Evolutionary conservation across 2,113 vertebrate species (phyloP).

Genomic region (Equus przewalskii): DNA sequence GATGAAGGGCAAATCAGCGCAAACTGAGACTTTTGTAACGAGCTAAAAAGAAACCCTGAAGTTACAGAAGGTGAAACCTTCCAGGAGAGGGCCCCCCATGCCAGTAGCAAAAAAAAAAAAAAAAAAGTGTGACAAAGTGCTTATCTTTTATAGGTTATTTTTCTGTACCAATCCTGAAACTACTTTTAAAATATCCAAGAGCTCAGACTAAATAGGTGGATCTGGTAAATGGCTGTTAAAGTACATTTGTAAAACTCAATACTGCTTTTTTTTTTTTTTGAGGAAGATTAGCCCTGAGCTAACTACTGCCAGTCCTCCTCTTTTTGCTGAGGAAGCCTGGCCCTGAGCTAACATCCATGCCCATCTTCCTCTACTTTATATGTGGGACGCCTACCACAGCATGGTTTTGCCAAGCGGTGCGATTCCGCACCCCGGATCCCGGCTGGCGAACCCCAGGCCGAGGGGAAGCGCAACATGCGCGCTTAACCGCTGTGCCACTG

Average conservation of each 20-base stretch:
- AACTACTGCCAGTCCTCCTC: too few relatives aligned
- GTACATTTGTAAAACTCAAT: neutral
- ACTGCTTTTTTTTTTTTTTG: neutral
- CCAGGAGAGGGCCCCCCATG: neutral
- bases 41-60: neutral
- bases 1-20: neutral
- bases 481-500: too few relatives aligned
- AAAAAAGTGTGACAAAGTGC: neutral
- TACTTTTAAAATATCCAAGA: conserved; percentile 13
- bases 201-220: neutral
- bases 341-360: too few relatives aligned
- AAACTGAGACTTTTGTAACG: neutral
- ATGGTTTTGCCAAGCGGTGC: too few relatives aligned
- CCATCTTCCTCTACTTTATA: too few relatives aligned
- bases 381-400: too few relatives aligned
- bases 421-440: too few relatives aligned
- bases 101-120: neutral
- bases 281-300: too few relatives aligned
- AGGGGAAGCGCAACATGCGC: too few relatives aligned
- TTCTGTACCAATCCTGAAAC: neutral
- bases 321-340: too few relatives aligned
- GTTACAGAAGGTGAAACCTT: neutral
- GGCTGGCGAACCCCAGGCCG: too few relatives aligned
- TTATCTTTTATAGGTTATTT: neutral
- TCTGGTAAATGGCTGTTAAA: neutral